Conservation (phyloP, 2,888 invertebrate species). For the Mamestra brassicae region DNA sequence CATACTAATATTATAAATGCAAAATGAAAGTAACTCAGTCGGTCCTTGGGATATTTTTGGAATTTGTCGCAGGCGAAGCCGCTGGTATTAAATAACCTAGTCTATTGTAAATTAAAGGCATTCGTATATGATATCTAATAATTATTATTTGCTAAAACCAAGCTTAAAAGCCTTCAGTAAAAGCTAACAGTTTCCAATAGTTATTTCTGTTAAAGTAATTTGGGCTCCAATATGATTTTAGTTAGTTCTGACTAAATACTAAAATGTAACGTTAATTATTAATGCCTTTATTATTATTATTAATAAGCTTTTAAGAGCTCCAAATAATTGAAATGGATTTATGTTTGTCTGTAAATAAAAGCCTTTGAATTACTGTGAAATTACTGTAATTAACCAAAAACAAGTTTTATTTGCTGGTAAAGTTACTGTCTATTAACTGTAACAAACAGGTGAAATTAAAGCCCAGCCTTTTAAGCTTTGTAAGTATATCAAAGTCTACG, state of each 20-base stretch:
- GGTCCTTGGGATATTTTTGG: too few relatives aligned
- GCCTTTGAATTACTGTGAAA: neutral
- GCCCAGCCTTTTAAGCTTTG: neutral
- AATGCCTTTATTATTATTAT: constrained; percentile 5
- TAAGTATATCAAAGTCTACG: neutral
- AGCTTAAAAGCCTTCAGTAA: neutral
- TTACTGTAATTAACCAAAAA: neutral
- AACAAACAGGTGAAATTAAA: neutral
- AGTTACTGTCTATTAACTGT: neutral
- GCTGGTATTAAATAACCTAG: neutral
- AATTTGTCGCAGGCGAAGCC: too few relatives aligned
- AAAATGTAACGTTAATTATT: constrained; percentile 41
- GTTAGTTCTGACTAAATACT: constrained; percentile 3
- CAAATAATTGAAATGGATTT: constrained; percentile 10
- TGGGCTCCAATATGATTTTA: constrained; percentile 9
- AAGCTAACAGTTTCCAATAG: neutral
- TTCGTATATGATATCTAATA: neutral
- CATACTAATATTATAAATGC: too few relatives aligned
- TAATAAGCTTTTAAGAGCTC: constrained; percentile 11
- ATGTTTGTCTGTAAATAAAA: neutral
- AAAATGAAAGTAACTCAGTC: too few relatives aligned
- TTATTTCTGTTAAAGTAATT: constrained; percentile 18
- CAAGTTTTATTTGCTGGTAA: neutral
- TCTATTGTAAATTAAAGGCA: neutral
- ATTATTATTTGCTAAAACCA: neutral